Base-by-base conservation (phyloP, 1,140 invertebrate species). In the Maconellicoccus hirsutus region DNA sequence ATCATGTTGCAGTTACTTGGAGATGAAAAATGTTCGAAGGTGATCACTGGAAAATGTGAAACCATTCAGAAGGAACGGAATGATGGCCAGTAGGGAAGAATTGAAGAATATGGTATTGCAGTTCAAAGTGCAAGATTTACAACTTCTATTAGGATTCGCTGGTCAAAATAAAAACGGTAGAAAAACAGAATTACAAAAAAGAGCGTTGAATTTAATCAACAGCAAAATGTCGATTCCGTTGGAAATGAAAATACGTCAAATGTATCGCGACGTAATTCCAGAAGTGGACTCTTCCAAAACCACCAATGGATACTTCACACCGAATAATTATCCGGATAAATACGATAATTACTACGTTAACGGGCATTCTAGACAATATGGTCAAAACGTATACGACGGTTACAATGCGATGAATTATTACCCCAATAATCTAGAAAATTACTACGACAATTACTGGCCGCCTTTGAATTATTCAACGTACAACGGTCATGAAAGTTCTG, bases 111-210 rank as follows among this genome's bases (percentile, higher is more conserved):
- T 92, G 90, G 83, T 93, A 79, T 84, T 89, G 81, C 86, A 85
- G 80, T 92, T 92, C 83, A 85, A 90, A 74, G 89, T 92, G 59
- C 89, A 89, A 76, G 90, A 93, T 81, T 84, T 93, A 75, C 90
- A 92, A 81, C 86, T 91, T 80, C 80, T 95, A 79, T 84, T 94
- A 76, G 89, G 87, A 78, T 88, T 88, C 81, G 92, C 91, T 78
- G 89, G 90, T 75, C 84, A 87, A 78, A 92, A 91, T 80, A 92
- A 91, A 80, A 86, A 85, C 76, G 93, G 93, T 74, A 84, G 92
- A 78, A 95, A 95, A 83, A 86, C 86, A 74, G 92, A 95, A 81
- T 82, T 95, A 70, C 87, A 93, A 81, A 81, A 84, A 16, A 66
- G 25, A 26, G 61, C 61, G 3, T 4, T 66, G 1, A 66, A 66